Evolutionary conservation across 1,140 invertebrate species (phyloP).

Genomic region (Saccostrea echinata): DNA sequence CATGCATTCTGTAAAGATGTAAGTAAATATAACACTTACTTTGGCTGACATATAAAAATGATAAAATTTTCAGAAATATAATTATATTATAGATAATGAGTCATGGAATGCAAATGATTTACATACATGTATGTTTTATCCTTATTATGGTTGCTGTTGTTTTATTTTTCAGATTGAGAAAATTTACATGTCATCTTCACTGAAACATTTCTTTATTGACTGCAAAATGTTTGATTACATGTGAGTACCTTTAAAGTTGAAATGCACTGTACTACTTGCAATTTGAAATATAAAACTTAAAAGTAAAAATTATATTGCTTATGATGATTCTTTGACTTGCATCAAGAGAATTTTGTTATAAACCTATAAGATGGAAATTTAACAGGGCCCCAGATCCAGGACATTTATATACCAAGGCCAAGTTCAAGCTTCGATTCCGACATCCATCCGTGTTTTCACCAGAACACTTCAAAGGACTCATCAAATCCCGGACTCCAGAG

Average conservation of each 20-base stretch:
- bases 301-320: no score
- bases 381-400: constrained; percentile 53
- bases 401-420: constrained; percentile 51
- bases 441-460: constrained; percentile 50
- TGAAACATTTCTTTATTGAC: constrained; percentile 39
- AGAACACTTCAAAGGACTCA: constrained; percentile 45
- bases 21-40: constrained; percentile 11
- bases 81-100: no score
- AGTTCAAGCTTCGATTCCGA: constrained; percentile 47
- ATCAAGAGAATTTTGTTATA: not conserved
- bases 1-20: constrained; percentile 59
- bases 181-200: constrained; percentile 45
- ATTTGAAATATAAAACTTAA: no score
- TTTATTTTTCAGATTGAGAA: constrained; percentile 48
- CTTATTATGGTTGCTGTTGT: not conserved
- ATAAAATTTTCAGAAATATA: no score
- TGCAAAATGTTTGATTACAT: constrained; percentile 52
- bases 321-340: no score
- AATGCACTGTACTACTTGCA: no score
- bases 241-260: constrained; percentile 28
- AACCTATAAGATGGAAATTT: not conserved
- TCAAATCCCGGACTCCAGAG: constrained; percentile 49
- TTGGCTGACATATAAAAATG: no score
- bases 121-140: no score
- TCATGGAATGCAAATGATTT: no score